These are phyloP conservation scores for Lymantria monacha DNA, from an alignment of 2,888 invertebrate species.

Conservation along the genomic window DNA sequence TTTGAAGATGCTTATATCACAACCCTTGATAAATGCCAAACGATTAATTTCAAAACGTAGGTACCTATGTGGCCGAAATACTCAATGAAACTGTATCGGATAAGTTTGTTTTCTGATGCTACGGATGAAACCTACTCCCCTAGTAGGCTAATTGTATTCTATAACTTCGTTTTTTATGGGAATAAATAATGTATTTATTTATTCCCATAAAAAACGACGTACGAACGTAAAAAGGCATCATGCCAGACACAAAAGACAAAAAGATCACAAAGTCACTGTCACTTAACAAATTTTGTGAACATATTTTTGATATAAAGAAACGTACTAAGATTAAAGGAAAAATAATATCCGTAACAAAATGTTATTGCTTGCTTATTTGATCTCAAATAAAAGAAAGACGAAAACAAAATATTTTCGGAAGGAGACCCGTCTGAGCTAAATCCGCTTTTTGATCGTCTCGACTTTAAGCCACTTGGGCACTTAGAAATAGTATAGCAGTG, in stretches of 20 bases:
- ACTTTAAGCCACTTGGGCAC: not conserved
- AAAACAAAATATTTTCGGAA: slow-evolving; percentile 1
- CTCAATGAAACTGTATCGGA: too few relatives aligned
- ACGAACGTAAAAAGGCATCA: too few relatives aligned
- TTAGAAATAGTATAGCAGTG: not conserved
- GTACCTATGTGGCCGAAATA: too few relatives aligned
- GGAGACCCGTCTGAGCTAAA: not conserved
- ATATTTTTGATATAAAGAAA: not conserved
- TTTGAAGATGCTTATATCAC: too few relatives aligned
- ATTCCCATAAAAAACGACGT: too few relatives aligned
- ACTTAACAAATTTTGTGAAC: not conserved
- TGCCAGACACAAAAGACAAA: not conserved
- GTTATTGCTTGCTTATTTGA: not conserved
- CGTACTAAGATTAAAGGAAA: slow-evolving; percentile 1
- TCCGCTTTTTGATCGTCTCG: slow-evolving; percentile 1
- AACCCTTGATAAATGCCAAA: too few relatives aligned
- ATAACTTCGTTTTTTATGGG: too few relatives aligned
- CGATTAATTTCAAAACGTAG: too few relatives aligned
- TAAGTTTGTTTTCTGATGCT: too few relatives aligned
- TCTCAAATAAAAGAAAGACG: slow-evolving; percentile 1
- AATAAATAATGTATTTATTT: too few relatives aligned
- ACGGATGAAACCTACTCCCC: too few relatives aligned
- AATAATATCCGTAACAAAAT: slow-evolving; percentile 3
- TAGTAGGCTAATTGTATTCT: too few relatives aligned
- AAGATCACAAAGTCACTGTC: not conserved